phyloP scores from a whole-genome alignment of 2,888 invertebrate species.

The Lasioglossum oenotherae region DNA sequence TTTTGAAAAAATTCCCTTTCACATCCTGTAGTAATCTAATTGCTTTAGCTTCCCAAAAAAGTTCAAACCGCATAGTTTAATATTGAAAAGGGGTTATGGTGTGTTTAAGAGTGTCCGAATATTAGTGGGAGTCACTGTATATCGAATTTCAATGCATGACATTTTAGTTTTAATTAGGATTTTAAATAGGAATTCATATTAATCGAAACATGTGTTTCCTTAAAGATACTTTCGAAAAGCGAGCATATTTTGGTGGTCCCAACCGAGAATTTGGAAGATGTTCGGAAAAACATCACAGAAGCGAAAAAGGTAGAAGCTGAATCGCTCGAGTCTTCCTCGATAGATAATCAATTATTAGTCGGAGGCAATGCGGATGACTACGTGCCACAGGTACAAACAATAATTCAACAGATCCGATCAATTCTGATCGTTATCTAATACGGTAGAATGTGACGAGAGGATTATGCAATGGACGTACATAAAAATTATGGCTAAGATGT shows the following conservation, averaged over 20 bases:
- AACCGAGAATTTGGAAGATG: conserved; percentile 65
- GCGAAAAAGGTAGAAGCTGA: conserved; percentile 32
- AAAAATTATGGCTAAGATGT: not conserved
- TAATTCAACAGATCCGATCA: conserved; percentile 27
- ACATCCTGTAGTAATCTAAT: too few relatives aligned
- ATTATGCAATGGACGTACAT: conserved; percentile 2
- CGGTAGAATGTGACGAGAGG: not conserved
- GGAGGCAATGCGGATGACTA: conserved; percentile 36
- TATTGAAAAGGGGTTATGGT: too few relatives aligned
- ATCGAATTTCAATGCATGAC: not conserved
- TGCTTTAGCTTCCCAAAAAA: too few relatives aligned
- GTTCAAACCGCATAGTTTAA: too few relatives aligned
- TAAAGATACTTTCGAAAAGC: conserved; percentile 70
- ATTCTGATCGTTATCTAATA: conserved; percentile 1
- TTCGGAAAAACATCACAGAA: conserved; percentile 69
- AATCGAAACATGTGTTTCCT: not conserved
- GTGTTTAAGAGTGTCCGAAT: too few relatives aligned
- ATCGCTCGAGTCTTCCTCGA: conserved; percentile 11
- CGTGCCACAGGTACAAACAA: conserved; percentile 42
- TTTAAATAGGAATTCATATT: not conserved
- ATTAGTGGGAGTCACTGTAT: too few relatives aligned
- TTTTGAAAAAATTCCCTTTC: too few relatives aligned
- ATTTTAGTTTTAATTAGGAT: too few relatives aligned
- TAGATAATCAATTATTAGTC: conserved; percentile 25
- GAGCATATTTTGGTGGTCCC: conserved; percentile 73